Conservation (phyloP, 2,797 vertebrate genomes). For the Notamacropus eugenii region DNA sequence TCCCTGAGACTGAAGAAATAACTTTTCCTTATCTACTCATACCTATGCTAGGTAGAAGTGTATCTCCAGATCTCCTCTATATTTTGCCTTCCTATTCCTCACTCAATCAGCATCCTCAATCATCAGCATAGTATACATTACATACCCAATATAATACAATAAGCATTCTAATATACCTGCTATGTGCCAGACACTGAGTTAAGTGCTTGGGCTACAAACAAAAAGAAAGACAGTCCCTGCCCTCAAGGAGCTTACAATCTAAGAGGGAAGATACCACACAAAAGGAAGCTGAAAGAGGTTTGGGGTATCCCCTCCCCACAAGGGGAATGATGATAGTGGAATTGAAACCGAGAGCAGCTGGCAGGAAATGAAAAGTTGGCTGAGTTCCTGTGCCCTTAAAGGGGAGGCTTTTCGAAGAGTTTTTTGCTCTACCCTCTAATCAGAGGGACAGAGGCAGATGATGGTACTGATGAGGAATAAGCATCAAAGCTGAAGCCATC, state of each 20-base stretch:
- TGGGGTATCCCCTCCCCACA: background rate
- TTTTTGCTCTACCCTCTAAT: background rate
- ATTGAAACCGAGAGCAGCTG: background rate
- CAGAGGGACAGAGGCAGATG: background rate
- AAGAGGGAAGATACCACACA: background rate
- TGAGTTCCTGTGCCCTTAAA: background rate
- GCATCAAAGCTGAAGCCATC: background rate
- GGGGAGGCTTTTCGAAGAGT: background rate
- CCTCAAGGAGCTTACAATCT: background rate
- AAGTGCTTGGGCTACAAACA: background rate
- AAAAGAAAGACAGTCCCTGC: background rate
- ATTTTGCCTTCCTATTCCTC: background rate
- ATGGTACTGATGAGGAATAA: background rate
- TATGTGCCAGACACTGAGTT: background rate
- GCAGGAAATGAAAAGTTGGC: background rate
- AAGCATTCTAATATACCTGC: background rate
- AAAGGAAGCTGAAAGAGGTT: background rate
- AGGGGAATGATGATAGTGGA: background rate
- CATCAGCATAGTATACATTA: too few species aligned
- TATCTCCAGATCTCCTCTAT: background rate
- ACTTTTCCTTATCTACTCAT: background rate
- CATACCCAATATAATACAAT: background rate
- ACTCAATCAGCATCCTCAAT: background rate
- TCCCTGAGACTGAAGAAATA: background rate
- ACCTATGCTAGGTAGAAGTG: background rate